Conservation (phyloP, 2,113 vertebrate genomes). For the Mus musculus region DNA sequence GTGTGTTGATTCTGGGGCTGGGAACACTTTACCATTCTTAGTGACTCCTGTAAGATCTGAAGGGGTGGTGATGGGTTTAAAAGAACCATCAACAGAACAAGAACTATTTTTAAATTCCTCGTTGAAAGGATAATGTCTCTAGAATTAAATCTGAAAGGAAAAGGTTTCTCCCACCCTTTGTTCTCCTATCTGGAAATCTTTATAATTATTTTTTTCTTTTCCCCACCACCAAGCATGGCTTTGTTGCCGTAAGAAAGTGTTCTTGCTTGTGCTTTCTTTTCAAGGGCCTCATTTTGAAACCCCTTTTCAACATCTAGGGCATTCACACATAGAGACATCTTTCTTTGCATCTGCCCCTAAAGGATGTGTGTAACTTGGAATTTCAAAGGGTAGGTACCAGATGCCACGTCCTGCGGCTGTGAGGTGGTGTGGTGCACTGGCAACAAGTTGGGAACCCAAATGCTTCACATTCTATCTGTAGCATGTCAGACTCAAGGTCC, state of each 20-base stretch:
- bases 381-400: neutral
- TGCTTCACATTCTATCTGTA: conserved; percentile 1
- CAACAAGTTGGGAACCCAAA: conserved; percentile 16
- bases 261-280: conserved; percentile 58
- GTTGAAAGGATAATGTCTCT: neutral
- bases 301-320: conserved; percentile 44
- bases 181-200: conserved; percentile 41
- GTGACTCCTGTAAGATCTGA: neutral
- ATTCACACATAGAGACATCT: neutral
- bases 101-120: conserved; percentile 44
- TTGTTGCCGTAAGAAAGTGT: conserved; percentile 26
- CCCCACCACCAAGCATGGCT: conserved; percentile 2
- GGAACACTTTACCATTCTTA: neutral
- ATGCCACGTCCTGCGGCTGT: neutral
- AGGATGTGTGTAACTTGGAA: conserved; percentile 13
- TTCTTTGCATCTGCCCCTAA: conserved; percentile 51
- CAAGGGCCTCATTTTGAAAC: conserved; percentile 52
- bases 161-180: conserved; percentile 18
- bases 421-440: neutral
- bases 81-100: conserved; percentile 13
- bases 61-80: neutral
- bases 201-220: conserved; percentile 46
- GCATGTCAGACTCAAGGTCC: neutral
- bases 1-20: neutral
- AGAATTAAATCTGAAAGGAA: conserved; percentile 33